These are phyloP conservation scores for Alfaro cultratus DNA, from an alignment of 2,797 vertebrate genomes.

Conservation along the genomic window DNA sequence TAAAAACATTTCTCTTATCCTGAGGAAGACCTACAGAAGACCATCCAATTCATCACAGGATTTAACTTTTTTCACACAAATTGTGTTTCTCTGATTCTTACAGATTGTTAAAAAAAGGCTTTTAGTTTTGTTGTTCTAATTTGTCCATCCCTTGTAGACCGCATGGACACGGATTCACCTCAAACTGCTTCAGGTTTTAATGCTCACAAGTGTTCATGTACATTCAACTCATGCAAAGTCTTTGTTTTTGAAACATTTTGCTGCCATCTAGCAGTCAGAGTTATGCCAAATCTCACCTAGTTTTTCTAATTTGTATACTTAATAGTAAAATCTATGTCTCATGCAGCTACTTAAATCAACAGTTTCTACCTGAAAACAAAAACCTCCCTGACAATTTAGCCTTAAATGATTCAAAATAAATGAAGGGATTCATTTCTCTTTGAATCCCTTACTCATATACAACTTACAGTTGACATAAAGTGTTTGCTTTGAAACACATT, in stretches of 20 bases:
- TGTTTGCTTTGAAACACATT: background rate
- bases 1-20: too few species aligned
- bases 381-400: background rate
- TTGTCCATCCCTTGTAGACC: background rate
- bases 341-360: background rate
- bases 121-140: background rate
- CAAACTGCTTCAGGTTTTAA: background rate
- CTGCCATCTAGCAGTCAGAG: background rate
- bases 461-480: background rate
- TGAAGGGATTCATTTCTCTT: background rate
- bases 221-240: background rate
- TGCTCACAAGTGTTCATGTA: background rate
- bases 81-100: background rate
- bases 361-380: background rate
- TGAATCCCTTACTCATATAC: background rate
- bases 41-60: background rate
- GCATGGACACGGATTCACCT: background rate
- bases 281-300: too few species aligned
- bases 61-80: background rate
- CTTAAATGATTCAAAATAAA: background rate
- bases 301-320: background rate
- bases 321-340: too few species aligned
- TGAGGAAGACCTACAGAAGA: background rate
- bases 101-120: background rate
- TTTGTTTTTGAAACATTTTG: background rate